Evolutionary conservation across 1,140 invertebrate species (phyloP), one percentile per base, ranked within the genome.

Genomic region (Phthorimaea operculella): DNA sequence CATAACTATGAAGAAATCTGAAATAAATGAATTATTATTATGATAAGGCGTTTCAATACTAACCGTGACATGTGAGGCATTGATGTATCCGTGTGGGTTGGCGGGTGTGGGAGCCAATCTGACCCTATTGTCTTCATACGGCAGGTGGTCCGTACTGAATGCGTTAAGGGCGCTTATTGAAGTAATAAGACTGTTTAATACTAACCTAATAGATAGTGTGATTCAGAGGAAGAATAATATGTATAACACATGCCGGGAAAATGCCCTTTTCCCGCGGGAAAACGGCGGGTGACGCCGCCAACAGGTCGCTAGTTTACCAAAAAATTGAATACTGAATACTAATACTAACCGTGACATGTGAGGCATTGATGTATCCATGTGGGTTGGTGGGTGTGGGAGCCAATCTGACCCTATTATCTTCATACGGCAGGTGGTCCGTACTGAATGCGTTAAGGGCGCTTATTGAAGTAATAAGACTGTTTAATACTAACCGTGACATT

Each of bases 321-420:
- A n/a, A n/a, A n/a, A n/a, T n/a, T n/a, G n/a, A n/a, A n/a, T n/a
- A n/a, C n/a, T n/a, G n/a, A n/a, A n/a, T n/a, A n/a, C n/a, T n/a
- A n/a, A n/a, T n/a, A n/a, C n/a, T n/a, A n/a, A 80, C 72, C 51
- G 91, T 93, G 55, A 97, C 90, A 70, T 96, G 93, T 8, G 94
- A 96, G 4, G 94, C 95, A 87, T 97, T 97, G 45, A 97, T 93
- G 67, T 97, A 97, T 7, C 95, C 96, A 70, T 89, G 89, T 51
- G 91, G 90, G 84, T 97, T 97, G 55, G 91, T 89, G 75, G 92
- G 92, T 2, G 90, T 89, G 4, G 94, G 92, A 16, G 89, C 90
- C 4, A 97, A 76, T 50, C 92, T 86, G 33, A 97, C 92, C 39
- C 94, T 75, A 72, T 95, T 96, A 64, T 95, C 92, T 74, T 97